Percentiles rank a stretch among this genome's conserved stretches.
Evolutionary conservation across 1,140 invertebrate genomes (phyloP).

Genomic region (Drosophila obscura): DNA sequence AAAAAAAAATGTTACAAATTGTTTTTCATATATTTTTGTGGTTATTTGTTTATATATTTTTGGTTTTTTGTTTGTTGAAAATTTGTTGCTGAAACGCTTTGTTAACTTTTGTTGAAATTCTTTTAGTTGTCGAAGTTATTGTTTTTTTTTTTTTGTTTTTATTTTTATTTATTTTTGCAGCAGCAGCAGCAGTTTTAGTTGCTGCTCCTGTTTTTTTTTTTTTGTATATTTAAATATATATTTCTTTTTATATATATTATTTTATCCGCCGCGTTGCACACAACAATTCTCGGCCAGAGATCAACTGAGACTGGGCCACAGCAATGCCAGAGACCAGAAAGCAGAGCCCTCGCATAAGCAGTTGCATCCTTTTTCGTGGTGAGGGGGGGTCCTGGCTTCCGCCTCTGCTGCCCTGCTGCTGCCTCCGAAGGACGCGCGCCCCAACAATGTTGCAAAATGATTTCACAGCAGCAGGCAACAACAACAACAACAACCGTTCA

Average conservation of each 20-base stretch:
- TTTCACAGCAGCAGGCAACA: conserved; percentile 27
- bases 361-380: conserved; percentile 61
- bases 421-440: conserved; percentile 42
- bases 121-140: conserved; percentile 54
- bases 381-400: conserved; percentile 11
- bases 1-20: conserved; percentile 62
- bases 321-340: background rate
- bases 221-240: conserved; percentile 19
- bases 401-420: conserved; percentile 23
- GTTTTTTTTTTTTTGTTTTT: conserved; percentile 42
- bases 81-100: conserved; percentile 78
- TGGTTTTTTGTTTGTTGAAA: conserved; percentile 36
- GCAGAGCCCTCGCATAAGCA: conserved; percentile 49
- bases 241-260: conserved; percentile 24
- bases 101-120: conserved; percentile 78
- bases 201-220: conserved; percentile 23
- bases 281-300: conserved; percentile 81
- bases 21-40: conserved; percentile 14
- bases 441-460: conserved; percentile 40
- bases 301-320: conserved; percentile 74
- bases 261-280: conserved; percentile 76
- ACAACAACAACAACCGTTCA: conserved; percentile 30
- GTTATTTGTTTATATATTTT: conserved; percentile 18
- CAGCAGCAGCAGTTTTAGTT: background rate
- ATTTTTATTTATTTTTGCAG: conserved; percentile 5